phyloP scores from a whole-genome alignment of 2,113 vertebrate genomes.

The Pycnonotus jocosus region DNA sequence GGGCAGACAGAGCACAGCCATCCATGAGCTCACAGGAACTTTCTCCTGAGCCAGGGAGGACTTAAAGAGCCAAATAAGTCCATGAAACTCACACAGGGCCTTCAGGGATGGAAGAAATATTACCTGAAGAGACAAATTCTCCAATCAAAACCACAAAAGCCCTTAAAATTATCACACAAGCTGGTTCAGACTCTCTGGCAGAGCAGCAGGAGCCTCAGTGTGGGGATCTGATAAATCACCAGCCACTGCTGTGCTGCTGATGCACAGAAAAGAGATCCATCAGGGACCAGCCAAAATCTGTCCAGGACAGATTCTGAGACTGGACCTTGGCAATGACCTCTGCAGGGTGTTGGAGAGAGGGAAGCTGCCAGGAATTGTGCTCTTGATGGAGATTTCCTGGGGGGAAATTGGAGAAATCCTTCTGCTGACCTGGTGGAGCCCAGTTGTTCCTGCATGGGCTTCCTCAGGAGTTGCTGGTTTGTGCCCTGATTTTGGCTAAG shows the following conservation, averaged over 20 bases:
- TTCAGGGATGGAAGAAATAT: not conserved
- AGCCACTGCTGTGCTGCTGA: not conserved
- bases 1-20: not conserved
- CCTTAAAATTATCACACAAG: not conserved
- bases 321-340: not conserved
- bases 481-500: not conserved
- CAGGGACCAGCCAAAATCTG: not conserved
- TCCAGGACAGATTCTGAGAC: not conserved
- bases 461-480: not conserved
- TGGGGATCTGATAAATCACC: not conserved
- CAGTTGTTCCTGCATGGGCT: not conserved
- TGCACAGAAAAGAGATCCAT: not conserved
- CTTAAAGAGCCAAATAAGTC: constrained; percentile 20
- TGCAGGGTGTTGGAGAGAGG: not conserved
- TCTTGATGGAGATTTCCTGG: not conserved
- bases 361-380: not conserved
- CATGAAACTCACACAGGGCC: not conserved
- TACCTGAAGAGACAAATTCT: not conserved
- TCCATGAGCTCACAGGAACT: not conserved
- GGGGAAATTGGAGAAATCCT: not conserved
- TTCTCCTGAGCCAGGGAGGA: not conserved
- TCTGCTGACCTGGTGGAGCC: not conserved
- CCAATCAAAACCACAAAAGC: not conserved
- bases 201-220: not conserved
- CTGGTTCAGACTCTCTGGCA: not conserved